Percentiles rank a stretch among this genome's conserved stretches.
phyloP scores from a whole-genome alignment of 2,113 vertebrate species.

The Genyomyrus donnyi region DNA sequence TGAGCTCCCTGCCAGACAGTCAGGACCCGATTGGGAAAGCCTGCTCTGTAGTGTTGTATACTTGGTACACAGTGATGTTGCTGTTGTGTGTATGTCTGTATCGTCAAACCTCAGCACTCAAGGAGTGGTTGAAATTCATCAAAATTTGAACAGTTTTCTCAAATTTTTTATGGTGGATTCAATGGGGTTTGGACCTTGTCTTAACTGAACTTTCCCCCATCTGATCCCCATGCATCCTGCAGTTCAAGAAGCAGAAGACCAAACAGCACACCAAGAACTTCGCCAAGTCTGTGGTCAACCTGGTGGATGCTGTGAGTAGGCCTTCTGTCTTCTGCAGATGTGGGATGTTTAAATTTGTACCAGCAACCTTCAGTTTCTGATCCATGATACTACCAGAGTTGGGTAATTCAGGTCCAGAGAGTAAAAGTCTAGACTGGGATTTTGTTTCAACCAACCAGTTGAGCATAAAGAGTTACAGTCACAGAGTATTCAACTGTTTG shows the following conservation, averaged over 20 bases:
- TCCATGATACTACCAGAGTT: neutral
- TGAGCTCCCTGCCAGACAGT: neutral
- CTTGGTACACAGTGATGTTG: neutral
- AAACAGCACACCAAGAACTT: slow-evolving; percentile 78
- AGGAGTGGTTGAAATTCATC: neutral
- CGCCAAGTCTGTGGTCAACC: slow-evolving; percentile 93
- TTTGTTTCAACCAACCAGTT: no score
- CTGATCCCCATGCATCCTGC: slow-evolving; percentile 22
- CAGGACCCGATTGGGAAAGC: neutral
- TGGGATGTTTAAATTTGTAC: neutral
- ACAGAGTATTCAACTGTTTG: no score
- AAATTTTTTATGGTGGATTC: neutral
- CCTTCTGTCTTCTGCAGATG: neutral
- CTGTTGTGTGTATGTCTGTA: neutral
- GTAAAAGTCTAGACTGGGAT: no score
- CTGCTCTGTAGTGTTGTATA: neutral
- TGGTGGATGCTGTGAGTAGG: slow-evolving; percentile 90
- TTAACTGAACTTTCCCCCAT: neutral
- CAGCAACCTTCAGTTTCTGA: neutral
- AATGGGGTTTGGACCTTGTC: neutral
- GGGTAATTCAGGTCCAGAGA: no score
- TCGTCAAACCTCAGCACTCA: neutral
- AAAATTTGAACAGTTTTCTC: neutral
- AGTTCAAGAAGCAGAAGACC: slow-evolving; percentile 79
- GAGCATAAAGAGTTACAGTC: no score